Conservation (phyloP, 2,888 invertebrate genomes). For the Spisula solida region DNA sequence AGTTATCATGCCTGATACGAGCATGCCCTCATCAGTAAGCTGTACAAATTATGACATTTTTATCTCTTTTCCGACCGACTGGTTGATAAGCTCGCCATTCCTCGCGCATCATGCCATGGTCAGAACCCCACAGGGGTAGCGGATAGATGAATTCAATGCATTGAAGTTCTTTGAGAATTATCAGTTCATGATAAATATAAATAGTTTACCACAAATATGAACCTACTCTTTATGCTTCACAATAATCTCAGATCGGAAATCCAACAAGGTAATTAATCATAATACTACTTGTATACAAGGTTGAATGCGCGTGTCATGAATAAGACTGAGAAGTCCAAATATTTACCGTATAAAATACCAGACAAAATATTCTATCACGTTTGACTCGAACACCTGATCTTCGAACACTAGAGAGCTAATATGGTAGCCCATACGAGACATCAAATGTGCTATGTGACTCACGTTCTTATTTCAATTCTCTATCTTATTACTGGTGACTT, state of each 20-base stretch:
- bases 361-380: no score
- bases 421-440: no score
- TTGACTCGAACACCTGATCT: no score
- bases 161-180: not conserved
- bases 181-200: not conserved
- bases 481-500: no score
- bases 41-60: not conserved
- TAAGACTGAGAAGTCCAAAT: not conserved
- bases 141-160: not conserved
- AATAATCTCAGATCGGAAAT: not conserved
- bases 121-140: not conserved
- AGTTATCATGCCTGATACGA: not conserved
- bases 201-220: constrained; percentile 19
- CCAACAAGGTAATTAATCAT: not conserved
- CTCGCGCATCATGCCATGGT: not conserved
- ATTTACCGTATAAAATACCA: no score
- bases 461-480: no score
- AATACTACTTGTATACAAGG: not conserved
- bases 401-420: no score
- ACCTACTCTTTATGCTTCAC: not conserved
- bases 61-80: not conserved
- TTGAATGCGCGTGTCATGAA: not conserved
- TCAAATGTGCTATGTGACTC: no score
- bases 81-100: not conserved
- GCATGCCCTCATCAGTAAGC: constrained; percentile 9